Percentiles rank a stretch among this genome's conserved stretches.
phyloP scores from a whole-genome alignment of 2,888 invertebrate genomes.

The Cosmia trapezina region DNA sequence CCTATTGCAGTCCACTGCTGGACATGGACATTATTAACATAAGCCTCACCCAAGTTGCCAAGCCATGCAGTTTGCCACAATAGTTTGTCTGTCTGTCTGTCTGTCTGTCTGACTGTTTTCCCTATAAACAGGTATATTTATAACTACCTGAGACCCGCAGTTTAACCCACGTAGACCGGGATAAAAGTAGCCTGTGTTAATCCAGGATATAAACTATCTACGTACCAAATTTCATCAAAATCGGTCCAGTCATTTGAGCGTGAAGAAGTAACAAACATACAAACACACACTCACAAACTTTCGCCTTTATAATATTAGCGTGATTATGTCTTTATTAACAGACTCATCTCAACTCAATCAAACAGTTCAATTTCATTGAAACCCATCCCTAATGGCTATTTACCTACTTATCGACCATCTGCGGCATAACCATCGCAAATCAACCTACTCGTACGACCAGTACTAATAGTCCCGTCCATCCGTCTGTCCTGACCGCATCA shows the following conservation, averaged over 20 bases:
- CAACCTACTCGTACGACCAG: neutral
- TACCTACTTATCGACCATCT: constrained; percentile 27
- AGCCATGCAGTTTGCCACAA: neutral
- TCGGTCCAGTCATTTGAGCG: too few relatives aligned
- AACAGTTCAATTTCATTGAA: neutral
- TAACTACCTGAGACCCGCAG: too few relatives aligned
- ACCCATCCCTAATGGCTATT: constrained; percentile 14
- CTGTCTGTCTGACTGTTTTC: too few relatives aligned
- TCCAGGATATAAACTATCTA: too few relatives aligned
- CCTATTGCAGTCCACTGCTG: neutral
- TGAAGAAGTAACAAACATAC: too few relatives aligned
- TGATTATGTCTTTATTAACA: neutral
- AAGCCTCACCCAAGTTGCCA: neutral
- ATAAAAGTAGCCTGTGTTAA: too few relatives aligned
- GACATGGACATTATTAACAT: neutral
- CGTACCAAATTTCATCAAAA: too few relatives aligned
- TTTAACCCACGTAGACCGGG: too few relatives aligned
- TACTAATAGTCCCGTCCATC: constrained; percentile 22
- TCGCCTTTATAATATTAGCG: too few relatives aligned
- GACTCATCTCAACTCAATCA: neutral
- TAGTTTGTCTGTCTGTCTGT: neutral
- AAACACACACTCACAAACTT: too few relatives aligned
- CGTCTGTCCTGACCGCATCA: constrained; percentile 40
- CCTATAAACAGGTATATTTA: neutral
- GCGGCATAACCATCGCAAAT: constrained; percentile 18